phyloP scores from a whole-genome alignment of 1,140 invertebrate species.

The Idris sp. region DNA sequence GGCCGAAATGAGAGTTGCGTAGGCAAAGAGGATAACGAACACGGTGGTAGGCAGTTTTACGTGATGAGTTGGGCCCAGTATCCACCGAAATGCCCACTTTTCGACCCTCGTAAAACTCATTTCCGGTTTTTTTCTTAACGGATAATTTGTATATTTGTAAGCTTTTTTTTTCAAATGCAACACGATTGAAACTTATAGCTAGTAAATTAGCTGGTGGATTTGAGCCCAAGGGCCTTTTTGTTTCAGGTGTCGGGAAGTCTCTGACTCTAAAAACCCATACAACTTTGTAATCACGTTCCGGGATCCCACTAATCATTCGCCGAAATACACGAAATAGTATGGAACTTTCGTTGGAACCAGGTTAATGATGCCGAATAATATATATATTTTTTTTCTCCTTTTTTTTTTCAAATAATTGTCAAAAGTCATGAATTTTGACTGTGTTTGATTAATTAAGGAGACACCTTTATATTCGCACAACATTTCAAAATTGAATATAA shows the following conservation, averaged over 20 bases:
- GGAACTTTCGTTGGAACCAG: slow-evolving; percentile 10
- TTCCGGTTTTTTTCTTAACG: slow-evolving; percentile 42
- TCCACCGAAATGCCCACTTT: slow-evolving; percentile 38
- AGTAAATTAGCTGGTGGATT: slow-evolving; percentile 52
- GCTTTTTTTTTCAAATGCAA: slow-evolving; percentile 43
- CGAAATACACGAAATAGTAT: slow-evolving; percentile 17
- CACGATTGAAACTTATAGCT: slow-evolving; percentile 54
- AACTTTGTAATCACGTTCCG: slow-evolving; percentile 46
- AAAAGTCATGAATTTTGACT: too few relatives aligned
- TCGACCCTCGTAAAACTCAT: slow-evolving; percentile 39
- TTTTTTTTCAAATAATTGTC: background rate
- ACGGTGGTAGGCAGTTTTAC: slow-evolving; percentile 58
- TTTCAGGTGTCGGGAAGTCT: slow-evolving; percentile 32
- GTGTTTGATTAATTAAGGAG: too few relatives aligned
- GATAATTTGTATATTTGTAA: slow-evolving; percentile 53
- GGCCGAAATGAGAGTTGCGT: slow-evolving; percentile 72
- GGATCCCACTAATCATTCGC: slow-evolving; percentile 48
- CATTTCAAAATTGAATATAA: slow-evolving; percentile 1
- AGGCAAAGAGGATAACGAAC: slow-evolving; percentile 69
- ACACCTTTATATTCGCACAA: too few relatives aligned
- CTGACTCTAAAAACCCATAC: too few relatives aligned
- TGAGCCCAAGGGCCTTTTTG: slow-evolving; percentile 37
- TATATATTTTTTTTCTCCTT: too few relatives aligned
- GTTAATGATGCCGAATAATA: slow-evolving; percentile 30
- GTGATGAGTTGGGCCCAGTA: slow-evolving; percentile 31